Evolutionary conservation across 23 tunicate genomes (phyloP).

Genomic region (Clavelina lepadiformis): DNA sequence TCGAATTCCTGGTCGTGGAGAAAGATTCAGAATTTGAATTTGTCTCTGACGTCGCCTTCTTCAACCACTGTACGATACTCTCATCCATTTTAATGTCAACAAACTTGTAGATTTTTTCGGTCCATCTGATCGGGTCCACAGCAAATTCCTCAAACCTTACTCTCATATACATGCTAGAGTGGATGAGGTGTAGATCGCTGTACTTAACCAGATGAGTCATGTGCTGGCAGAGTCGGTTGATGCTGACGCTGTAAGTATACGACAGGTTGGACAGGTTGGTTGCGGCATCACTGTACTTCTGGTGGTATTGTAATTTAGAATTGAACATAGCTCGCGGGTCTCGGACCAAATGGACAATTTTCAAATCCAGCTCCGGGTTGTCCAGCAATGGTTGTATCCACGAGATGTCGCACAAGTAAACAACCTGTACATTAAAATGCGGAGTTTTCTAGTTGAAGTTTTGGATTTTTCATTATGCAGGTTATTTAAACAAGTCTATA

Average conservation of each 20-base stretch:
- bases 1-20: too few species aligned
- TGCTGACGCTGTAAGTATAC: neutral
- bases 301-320: neutral
- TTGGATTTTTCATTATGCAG: too few species aligned
- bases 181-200: neutral
- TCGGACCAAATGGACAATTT: conserved; percentile 2
- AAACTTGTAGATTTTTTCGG: neutral
- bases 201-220: neutral
- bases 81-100: neutral
- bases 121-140: neutral
- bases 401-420: neutral
- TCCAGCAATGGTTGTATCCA: neutral
- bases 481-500: too few species aligned
- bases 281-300: too few species aligned
- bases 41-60: too few species aligned
- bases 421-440: neutral
- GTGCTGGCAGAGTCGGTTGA: neutral
- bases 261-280: too few species aligned
- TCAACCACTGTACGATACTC: neutral
- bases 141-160: neutral
- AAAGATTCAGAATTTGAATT: too few species aligned
- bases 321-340: conserved; percentile 4
- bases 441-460: too few species aligned
- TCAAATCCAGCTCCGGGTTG: neutral
- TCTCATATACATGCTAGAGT: neutral